Evolutionary conservation across 2,113 vertebrate species (phyloP).

Genomic region (Spilogale gracilis): DNA sequence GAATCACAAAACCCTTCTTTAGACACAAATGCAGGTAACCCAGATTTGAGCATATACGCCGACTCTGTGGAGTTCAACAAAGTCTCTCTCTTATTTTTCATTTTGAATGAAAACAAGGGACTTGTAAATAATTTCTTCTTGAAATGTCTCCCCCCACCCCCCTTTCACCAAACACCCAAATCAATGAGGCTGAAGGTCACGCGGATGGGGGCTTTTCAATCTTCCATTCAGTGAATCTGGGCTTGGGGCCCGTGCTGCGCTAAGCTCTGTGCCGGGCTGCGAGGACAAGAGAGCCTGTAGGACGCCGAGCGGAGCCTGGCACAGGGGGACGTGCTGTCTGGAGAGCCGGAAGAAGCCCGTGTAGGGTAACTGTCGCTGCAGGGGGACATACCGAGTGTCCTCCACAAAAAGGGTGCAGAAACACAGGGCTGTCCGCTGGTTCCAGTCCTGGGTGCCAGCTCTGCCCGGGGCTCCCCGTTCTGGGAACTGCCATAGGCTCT

Average conservation of each 20-base stretch:
- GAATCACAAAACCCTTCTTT: too few relatives aligned
- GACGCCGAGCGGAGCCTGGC: rapidly evolving
- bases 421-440: rapidly evolving
- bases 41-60: rapidly evolving
- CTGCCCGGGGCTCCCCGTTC: not conserved
- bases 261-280: rapidly evolving
- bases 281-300: rapidly evolving
- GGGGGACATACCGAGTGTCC: rapidly evolving
- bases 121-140: not conserved
- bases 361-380: rapidly evolving
- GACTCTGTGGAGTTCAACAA: not conserved
- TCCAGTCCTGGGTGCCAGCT: rapidly evolving
- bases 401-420: rapidly evolving
- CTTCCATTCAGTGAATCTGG: too few relatives aligned
- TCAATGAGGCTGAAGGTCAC: rapidly evolving
- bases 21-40: not conserved
- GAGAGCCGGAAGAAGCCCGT: rapidly evolving
- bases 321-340: rapidly evolving
- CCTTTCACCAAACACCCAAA: not conserved
- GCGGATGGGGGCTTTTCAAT: rapidly evolving
- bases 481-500: not conserved
- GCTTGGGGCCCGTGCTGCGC: rapidly evolving
- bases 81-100: not conserved
- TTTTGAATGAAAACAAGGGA: not conserved
- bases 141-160: not conserved